Percentiles rank a stretch among this genome's conserved stretches.
These are phyloP conservation scores for Frankliniella fusca DNA, from an alignment of 2,888 invertebrate genomes.

Conservation along the genomic window DNA sequence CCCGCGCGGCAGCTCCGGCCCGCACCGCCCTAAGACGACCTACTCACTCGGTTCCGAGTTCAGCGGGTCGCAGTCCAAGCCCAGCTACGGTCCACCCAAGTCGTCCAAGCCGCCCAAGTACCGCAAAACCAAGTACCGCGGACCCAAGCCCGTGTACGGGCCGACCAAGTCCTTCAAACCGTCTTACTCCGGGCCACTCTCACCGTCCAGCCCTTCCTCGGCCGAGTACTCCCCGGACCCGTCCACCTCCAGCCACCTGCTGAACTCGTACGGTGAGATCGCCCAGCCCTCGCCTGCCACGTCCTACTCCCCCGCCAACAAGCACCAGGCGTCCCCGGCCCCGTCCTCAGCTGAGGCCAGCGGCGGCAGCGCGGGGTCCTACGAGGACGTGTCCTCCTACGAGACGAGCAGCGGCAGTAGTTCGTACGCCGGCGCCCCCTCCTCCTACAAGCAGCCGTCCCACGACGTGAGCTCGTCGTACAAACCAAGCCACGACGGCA, in stretches of 20 bases:
- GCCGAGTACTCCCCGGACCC: not conserved
- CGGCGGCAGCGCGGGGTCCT: conserved; percentile 36
- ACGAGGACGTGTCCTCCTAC: conserved; percentile 42
- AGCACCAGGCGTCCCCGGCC: conserved; percentile 30
- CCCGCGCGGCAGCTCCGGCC: conserved; percentile 28
- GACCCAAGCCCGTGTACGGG: conserved; percentile 16
- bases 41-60: not conserved
- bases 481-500: not conserved
- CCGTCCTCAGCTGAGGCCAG: conserved; percentile 34
- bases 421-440: too few species aligned
- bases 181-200: conserved; percentile 32
- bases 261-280: conserved; percentile 33
- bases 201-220: not conserved
- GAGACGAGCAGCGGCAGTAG: conserved; percentile 40
- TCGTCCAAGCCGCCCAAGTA: conserved; percentile 8
- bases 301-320: conserved; percentile 29
- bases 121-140: conserved; percentile 21
- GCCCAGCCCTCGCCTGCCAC: conserved; percentile 33
- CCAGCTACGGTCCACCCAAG: not conserved
- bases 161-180: conserved; percentile 33
- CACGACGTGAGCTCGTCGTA: not conserved
- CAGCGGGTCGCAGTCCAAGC: not conserved
- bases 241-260: not conserved
- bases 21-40: conserved; percentile 33
- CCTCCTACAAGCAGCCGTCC: not conserved